A percentile compares a stretch with the other conserved stretches of the same genome.
Evolutionary conservation across 2,888 invertebrate species (phyloP).

Genomic region (Scotopteryx bipunctaria): DNA sequence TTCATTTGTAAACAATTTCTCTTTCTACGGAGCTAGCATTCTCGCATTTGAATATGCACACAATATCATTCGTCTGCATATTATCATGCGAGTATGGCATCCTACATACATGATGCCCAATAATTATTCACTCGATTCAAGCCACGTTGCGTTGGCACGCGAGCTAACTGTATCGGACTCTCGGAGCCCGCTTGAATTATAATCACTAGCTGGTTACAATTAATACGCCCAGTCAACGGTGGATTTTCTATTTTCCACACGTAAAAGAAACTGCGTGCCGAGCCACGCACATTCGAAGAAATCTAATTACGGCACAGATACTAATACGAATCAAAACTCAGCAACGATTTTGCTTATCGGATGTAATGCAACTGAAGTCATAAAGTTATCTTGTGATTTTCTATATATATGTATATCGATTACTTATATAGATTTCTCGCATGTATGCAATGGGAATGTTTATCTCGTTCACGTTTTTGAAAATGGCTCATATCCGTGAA

Average conservation of each 20-base stretch:
- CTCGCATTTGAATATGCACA: constrained; percentile 51
- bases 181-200: constrained; percentile 73
- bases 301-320: constrained; percentile 66
- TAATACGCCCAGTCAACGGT: constrained; percentile 81
- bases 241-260: constrained; percentile 83
- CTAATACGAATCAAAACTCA: constrained; percentile 31
- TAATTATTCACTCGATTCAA: constrained; percentile 70
- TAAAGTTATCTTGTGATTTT: constrained; percentile 16
- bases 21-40: constrained; percentile 53
- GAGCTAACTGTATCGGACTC: constrained; percentile 76
- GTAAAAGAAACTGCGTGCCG: constrained; percentile 80
- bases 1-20: constrained; percentile 63
- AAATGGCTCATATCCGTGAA: constrained; percentile 46
- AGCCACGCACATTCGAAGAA: constrained; percentile 67
- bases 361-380: constrained; percentile 16
- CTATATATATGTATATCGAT: constrained; percentile 11
- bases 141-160: constrained; percentile 73
- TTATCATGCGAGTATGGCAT: constrained; percentile 53
- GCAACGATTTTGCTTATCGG: constrained; percentile 13
- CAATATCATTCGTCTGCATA: constrained; percentile 51
- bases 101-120: constrained; percentile 38
- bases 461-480: constrained; percentile 13
- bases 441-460: constrained; percentile 9
- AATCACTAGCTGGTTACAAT: constrained; percentile 74
- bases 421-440: constrained; percentile 18